Evolutionary conservation across 2,113 vertebrate genomes (phyloP).

Genomic region (Dryoscopus gambensis): DNA sequence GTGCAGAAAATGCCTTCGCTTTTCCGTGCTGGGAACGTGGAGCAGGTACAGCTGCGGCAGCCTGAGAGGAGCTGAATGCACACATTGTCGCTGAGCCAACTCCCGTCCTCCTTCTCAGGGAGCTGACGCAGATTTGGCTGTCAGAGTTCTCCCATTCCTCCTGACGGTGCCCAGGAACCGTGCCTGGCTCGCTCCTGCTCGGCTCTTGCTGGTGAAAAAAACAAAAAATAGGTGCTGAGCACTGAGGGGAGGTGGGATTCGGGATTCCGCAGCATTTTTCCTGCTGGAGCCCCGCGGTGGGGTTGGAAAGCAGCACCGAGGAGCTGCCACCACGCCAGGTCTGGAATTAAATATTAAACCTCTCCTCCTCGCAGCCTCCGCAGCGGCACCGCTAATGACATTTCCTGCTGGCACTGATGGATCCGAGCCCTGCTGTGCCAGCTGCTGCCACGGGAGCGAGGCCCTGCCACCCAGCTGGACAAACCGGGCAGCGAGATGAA

Average conservation of each 20-base stretch:
- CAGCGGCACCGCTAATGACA: neutral
- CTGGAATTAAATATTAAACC: neutral
- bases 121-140: neutral
- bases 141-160: neutral
- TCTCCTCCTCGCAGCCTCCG: neutral
- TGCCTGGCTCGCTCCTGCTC: neutral
- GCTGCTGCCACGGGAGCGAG: neutral
- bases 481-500: neutral
- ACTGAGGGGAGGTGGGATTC: neutral
- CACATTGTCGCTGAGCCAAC: accelerated
- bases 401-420: neutral
- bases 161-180: neutral
- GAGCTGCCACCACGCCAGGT: neutral
- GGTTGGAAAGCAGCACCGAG: neutral
- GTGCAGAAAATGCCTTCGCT: neutral
- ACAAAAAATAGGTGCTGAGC: neutral
- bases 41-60: neutral
- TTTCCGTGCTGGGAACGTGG: neutral
- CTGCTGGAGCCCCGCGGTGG: neutral
- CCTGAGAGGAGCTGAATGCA: neutral
- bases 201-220: neutral
- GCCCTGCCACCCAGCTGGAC: neutral
- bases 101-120: neutral
- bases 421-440: neutral
- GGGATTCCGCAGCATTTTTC: neutral